Evolutionary conservation across 2,888 invertebrate genomes (phyloP).

Genomic region (Tenodera sinensis): DNA sequence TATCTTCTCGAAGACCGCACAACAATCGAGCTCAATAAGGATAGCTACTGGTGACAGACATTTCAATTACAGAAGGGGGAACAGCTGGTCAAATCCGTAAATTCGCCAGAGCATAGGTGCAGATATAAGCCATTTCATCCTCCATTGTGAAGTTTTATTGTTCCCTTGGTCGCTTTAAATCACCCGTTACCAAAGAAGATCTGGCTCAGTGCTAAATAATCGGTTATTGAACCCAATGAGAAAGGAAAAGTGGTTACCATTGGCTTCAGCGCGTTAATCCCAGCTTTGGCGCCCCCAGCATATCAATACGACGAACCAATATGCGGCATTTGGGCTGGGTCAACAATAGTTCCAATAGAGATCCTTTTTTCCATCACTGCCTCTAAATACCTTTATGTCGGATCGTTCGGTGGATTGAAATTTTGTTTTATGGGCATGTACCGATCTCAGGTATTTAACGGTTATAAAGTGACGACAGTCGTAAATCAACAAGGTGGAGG

Average conservation of each 20-base stretch:
- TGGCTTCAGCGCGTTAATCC: neutral
- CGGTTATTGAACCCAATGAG: neutral
- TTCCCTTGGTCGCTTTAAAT: neutral
- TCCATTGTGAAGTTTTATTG: neutral
- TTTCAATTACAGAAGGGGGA: neutral
- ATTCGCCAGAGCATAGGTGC: neutral
- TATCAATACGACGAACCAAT: neutral
- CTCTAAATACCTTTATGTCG: neutral
- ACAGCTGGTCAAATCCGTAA: neutral
- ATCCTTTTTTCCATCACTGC: neutral
- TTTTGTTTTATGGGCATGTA: neutral
- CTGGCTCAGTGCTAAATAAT: neutral
- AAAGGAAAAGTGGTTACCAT: neutral
- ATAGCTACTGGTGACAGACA: neutral
- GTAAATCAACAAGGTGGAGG: neutral
- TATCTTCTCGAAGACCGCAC: neutral
- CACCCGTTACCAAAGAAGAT: neutral
- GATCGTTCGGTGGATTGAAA: neutral
- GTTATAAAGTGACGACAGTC: neutral
- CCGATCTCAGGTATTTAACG: neutral
- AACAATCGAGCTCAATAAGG: neutral
- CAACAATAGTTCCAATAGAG: neutral
- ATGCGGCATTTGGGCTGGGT: neutral
- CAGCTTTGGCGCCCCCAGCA: neutral
- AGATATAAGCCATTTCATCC: neutral